These are phyloP conservation scores for Phaethornis superciliosus DNA, from an alignment of 2,113 vertebrate genomes.

Conservation along the genomic window DNA sequence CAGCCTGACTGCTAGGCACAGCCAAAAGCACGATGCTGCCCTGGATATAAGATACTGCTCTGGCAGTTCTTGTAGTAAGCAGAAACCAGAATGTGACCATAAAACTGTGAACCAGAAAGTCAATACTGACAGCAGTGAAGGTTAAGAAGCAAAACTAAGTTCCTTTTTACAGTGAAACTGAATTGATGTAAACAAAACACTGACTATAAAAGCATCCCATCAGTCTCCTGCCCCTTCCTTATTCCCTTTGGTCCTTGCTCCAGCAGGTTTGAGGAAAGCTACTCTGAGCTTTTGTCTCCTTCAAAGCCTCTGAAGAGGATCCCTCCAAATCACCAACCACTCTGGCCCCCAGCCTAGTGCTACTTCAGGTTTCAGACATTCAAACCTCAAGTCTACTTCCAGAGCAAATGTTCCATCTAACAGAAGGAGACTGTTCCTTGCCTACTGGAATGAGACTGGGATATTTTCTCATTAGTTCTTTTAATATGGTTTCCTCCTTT, in stretches of 20 bases:
- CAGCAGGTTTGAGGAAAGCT: not conserved
- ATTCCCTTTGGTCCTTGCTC: not conserved
- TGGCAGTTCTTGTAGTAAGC: not conserved
- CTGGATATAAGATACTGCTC: not conserved
- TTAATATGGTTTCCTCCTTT: not conserved
- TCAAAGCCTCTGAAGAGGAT: not conserved
- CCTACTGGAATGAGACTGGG: no score
- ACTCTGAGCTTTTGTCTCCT: fast-evolving
- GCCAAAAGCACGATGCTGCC: not conserved
- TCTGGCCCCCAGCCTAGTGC: not conserved
- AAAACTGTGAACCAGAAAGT: not conserved
- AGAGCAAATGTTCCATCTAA: not conserved
- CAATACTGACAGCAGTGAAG: not conserved
- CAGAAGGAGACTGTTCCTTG: not conserved
- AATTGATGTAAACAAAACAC: not conserved
- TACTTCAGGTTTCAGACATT: not conserved
- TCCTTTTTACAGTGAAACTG: not conserved
- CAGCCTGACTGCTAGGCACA: fast-evolving
- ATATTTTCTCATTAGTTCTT: not conserved
- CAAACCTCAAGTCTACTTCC: not conserved
- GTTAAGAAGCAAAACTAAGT: not conserved
- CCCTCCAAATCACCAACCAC: not conserved
- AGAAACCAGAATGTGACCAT: not conserved
- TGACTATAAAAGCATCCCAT: not conserved
- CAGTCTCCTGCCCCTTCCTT: not conserved